A percentile compares a stretch with the other conserved stretches of the same genome.
Evolutionary conservation across 2,113 vertebrate genomes (phyloP).

Genomic region (Epinephelus lanceolatus): DNA sequence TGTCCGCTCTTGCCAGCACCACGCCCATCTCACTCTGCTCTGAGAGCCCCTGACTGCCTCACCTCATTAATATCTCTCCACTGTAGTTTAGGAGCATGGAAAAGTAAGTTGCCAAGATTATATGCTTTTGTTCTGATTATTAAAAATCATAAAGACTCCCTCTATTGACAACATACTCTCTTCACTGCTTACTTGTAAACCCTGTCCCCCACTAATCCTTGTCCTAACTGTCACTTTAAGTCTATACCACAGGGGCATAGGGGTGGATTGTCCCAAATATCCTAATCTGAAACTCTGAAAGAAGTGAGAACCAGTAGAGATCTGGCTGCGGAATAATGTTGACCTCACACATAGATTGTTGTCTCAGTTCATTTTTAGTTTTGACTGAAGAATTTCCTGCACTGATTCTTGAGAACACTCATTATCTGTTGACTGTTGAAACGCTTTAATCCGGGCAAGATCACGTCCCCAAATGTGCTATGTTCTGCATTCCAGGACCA

Average conservation of each 20-base stretch:
- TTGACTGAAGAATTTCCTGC: background rate
- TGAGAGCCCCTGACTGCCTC: background rate
- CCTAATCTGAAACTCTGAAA: background rate
- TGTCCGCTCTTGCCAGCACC: slow-evolving; percentile 11
- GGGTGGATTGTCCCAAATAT: background rate
- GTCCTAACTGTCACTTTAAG: background rate
- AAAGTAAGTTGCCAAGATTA: background rate
- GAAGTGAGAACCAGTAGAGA: background rate
- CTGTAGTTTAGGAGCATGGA: background rate
- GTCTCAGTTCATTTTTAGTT: background rate
- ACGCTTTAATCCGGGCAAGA: background rate
- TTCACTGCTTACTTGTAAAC: background rate
- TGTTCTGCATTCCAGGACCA: slow-evolving; percentile 37
- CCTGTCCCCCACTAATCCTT: background rate
- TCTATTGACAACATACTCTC: background rate
- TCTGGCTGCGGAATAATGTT: background rate
- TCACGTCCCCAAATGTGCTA: background rate
- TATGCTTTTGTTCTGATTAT: slow-evolving; percentile 1
- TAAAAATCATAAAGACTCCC: background rate
- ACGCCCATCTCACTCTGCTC: slow-evolving; percentile 15
- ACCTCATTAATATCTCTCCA: background rate
- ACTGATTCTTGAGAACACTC: background rate
- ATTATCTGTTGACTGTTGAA: background rate
- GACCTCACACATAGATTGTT: background rate
- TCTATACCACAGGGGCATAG: background rate